A percentile compares a stretch with the other conserved stretches of the same genome.
These are phyloP conservation scores for Zonotrichia leucophrys DNA, from an alignment of 2,113 vertebrate species.

Conservation along the genomic window DNA sequence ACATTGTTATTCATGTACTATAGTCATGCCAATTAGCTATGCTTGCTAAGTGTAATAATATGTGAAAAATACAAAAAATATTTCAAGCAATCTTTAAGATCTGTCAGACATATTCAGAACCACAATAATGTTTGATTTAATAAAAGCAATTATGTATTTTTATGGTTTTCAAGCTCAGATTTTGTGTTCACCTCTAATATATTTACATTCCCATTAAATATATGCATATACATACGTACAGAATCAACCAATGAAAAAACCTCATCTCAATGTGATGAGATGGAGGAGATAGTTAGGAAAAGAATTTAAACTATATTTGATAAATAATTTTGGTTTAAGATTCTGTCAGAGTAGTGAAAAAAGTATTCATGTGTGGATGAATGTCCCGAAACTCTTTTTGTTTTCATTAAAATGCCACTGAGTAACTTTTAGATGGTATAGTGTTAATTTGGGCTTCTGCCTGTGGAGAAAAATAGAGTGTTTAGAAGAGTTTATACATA, in stretches of 20 bases:
- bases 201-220: not conserved
- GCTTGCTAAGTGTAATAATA: conserved; percentile 23
- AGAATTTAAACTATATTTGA: not conserved
- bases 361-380: not conserved
- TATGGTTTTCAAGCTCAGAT: not conserved
- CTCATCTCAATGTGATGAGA: not conserved
- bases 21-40: conserved; percentile 50
- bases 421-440: not conserved
- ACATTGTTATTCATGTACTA: conserved; percentile 55
- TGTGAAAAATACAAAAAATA: conserved; percentile 15
- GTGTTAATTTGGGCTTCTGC: not conserved
- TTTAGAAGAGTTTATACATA: not conserved
- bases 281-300: not conserved
- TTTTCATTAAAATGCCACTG: not conserved
- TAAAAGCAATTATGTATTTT: not conserved
- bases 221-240: no score
- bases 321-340: not conserved
- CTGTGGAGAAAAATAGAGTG: not conserved
- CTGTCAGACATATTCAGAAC: not conserved
- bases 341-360: not conserved
- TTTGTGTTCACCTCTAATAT: not conserved
- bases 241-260: not conserved
- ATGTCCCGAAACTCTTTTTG: not conserved
- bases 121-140: conserved; percentile 14
- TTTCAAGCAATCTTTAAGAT: conserved; percentile 2